Conservation (phyloP, 2,797 vertebrate species). For the Ctenosaura bakeri region DNA sequence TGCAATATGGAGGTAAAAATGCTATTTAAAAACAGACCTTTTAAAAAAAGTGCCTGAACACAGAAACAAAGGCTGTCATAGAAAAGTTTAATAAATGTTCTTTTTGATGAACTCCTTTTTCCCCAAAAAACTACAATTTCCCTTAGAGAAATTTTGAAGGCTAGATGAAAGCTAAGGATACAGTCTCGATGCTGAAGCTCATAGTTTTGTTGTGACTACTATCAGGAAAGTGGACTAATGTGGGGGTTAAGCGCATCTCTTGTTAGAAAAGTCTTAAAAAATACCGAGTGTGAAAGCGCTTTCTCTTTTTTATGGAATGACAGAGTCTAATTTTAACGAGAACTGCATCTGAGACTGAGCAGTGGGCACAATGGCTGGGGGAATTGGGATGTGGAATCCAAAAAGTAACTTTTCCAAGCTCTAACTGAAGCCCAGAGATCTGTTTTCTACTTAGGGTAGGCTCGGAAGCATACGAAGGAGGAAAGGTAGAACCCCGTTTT, state of each 20-base stretch:
- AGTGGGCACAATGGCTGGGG: not conserved
- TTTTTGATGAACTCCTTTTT: not conserved
- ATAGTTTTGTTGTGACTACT: not conserved
- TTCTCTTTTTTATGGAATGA: not conserved
- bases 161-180: not conserved
- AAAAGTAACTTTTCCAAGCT: no score
- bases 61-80: not conserved
- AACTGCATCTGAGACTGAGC: no score
- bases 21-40: no score
- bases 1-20: not conserved
- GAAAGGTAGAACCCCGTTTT: not conserved
- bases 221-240: not conserved
- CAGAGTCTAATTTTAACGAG: not conserved
- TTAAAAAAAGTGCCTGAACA: not conserved
- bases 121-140: no score
- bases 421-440: not conserved
- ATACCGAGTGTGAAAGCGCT: not conserved
- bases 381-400: no score
- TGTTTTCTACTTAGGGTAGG: not conserved
- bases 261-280: not conserved
- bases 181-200: not conserved
- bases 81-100: not conserved
- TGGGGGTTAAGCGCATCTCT: no score
- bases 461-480: not conserved
- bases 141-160: not conserved